phyloP scores from a whole-genome alignment of 2,888 invertebrate species.

The Acanthopleura granulata region DNA sequence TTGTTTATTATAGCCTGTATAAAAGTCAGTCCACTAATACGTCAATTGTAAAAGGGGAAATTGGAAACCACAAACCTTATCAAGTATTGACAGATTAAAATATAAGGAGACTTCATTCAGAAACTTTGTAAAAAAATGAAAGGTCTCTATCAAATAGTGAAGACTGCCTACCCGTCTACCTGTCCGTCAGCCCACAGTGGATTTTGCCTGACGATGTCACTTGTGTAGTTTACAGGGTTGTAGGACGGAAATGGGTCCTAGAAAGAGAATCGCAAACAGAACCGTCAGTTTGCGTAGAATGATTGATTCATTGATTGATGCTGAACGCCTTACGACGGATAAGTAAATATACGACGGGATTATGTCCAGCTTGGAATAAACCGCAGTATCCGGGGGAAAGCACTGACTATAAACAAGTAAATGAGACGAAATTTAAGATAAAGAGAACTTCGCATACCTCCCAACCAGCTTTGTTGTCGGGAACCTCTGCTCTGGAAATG shows the following conservation, averaged over 20 bases:
- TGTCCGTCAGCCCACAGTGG: background rate
- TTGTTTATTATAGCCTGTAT: no score
- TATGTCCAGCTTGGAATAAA: background rate
- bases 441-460: background rate
- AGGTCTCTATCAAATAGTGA: no score
- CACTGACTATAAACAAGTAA: background rate
- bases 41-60: no score
- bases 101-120: no score
- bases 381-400: background rate
- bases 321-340: background rate
- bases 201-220: background rate
- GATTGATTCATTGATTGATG: background rate
- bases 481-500: background rate
- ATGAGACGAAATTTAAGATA: background rate
- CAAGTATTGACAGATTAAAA: no score
- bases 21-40: no score
- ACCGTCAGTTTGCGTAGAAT: no score
- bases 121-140: no score
- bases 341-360: background rate
- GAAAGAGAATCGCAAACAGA: background rate
- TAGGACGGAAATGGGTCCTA: background rate
- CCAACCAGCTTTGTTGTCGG: background rate
- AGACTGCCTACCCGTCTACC: background rate
- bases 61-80: no score
- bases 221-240: conserved; percentile 1